Conservation (phyloP, 2,113 vertebrate species). For the Cervus canadensis region DNA sequence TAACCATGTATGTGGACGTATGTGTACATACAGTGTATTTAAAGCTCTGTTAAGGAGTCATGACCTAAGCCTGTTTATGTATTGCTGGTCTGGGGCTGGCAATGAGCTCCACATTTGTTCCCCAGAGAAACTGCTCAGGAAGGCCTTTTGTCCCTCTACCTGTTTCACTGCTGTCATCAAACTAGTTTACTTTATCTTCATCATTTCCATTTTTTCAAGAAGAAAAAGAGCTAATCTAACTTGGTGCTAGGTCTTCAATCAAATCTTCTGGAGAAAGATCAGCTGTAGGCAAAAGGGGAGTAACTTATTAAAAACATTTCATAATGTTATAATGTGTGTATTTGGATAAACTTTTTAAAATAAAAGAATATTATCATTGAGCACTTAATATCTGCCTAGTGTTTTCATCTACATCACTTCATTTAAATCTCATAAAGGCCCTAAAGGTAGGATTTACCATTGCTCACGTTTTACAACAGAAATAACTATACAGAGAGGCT, state of each 20-base stretch:
- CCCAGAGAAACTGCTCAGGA: not conserved
- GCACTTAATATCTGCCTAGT: not conserved
- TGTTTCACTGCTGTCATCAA: slow-evolving; percentile 44
- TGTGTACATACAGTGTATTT: not conserved
- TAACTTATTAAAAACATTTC: slow-evolving; percentile 11
- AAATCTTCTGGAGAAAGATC: slow-evolving; percentile 29
- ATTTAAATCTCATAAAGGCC: slow-evolving; percentile 16
- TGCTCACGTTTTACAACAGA: slow-evolving; percentile 23
- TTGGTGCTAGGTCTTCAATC: not conserved
- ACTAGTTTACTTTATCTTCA: not conserved
- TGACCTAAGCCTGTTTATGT: not conserved
- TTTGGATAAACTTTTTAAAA: not conserved
- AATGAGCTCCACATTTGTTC: not conserved
- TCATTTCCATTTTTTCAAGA: not conserved
- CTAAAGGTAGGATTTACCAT: not conserved
- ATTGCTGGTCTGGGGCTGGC: not conserved
- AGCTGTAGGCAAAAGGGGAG: not conserved
- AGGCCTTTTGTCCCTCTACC: not conserved
- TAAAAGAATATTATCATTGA: slow-evolving; percentile 2
- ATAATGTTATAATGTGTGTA: slow-evolving; percentile 13
- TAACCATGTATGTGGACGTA: not conserved
- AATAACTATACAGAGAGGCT: slow-evolving; percentile 20
- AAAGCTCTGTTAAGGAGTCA: not conserved
- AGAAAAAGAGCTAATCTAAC: not conserved
- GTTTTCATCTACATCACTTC: slow-evolving; percentile 24